Evolutionary conservation across 2,888 invertebrate genomes (phyloP), one percentile per base, ranked within the genome.

Genomic region (Mythimna vitellina): DNA sequence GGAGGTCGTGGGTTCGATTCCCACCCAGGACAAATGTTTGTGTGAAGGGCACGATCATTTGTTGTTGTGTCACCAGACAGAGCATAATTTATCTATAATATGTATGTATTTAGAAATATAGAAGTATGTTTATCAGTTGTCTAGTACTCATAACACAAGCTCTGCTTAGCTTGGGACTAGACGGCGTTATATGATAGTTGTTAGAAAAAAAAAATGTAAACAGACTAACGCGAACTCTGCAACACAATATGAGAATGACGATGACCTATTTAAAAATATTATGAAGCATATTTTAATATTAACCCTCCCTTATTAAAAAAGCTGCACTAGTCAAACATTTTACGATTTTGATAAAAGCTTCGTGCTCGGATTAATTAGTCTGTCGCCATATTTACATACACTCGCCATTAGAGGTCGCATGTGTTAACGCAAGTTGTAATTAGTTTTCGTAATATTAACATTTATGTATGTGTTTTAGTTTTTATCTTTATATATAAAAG

Each of bases 311-410:
- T 42, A 29, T 4, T 12, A 46, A 65, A 76, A 68, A 53, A 62
- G 29, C 51, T 38, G 25, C 57, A 64, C 56, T 53, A 60, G 62
- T 70, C 38, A 67, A 61, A 64, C 42, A 62, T 56, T 51, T 29
- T 25, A 65, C 20, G 51, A 32, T 67, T 66, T 66, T 73, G 25
- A 58, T 67, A 64, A 70, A 82, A 73, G 53, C 22, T 82, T 73
- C 73, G 83, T 82, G 80, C 60, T 54, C 14, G 57, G 53, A 66
- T 67, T 82, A 80, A 82, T 82, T 80, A 79, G 69, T 70, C 22
- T 22, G 65, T 29, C 8, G 42, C 12, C 38, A 65, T 53, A 79
- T 66, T 82, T 42, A 56, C 83, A 64, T 66, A 64, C 14, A 65
- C 32, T 56, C 62, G 56, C 56, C 63, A 73, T 69, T 78, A 82